Evolutionary conservation across 2,797 vertebrate species (phyloP), one percentile per base, ranked within the genome.

Genomic region (Sorex maritimensis): DNA sequence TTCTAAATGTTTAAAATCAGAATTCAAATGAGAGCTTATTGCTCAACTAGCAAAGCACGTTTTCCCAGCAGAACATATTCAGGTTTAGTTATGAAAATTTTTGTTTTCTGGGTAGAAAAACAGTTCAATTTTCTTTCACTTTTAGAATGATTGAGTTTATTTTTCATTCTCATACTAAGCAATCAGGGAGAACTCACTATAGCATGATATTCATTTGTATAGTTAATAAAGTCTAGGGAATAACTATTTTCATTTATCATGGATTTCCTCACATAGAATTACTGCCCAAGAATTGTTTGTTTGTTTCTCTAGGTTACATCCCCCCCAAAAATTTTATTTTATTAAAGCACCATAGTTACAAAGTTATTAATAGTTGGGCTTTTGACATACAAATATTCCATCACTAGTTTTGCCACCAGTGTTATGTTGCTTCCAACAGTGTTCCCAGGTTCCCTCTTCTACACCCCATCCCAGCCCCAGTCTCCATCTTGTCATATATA

Each of bases 61-160:
- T 44, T 89, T 86, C 19, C 77, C 69, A 52, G 15, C 61, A 81
- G 34, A 83, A 83, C 2, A 17, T 46, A 13, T 86, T 52, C 58
- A 11, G n/a, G 12, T 23, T 2, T 15, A 58, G 12, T 81, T 87
- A 30, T 5, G 13, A 26, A 67, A 11, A 86, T 81, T 88, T 14
- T 17, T 44, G 63, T 88, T 93, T 73, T 23, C 68, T 92, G 0
- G 19, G 10, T 58, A 88, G 86, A 85, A 21, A 88, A 74, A 49
- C 58, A 21, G 38, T 65, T 94, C 21, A 73, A 15, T 84, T 63
- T 75, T 24, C 10, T 85, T 80, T 92, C 3, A 44, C n/a, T 41
- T 72, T 89, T 26, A 26, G 21, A 65, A 77, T 6, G 11, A 84
- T 74, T 83, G 34, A 1, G 5, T 13, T 69, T 71, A 75, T n/a